A percentile compares a stretch with the other conserved stretches of the same genome.
phyloP scores from a whole-genome alignment of 2,113 vertebrate genomes.

The Zosterops hypoxanthus region DNA sequence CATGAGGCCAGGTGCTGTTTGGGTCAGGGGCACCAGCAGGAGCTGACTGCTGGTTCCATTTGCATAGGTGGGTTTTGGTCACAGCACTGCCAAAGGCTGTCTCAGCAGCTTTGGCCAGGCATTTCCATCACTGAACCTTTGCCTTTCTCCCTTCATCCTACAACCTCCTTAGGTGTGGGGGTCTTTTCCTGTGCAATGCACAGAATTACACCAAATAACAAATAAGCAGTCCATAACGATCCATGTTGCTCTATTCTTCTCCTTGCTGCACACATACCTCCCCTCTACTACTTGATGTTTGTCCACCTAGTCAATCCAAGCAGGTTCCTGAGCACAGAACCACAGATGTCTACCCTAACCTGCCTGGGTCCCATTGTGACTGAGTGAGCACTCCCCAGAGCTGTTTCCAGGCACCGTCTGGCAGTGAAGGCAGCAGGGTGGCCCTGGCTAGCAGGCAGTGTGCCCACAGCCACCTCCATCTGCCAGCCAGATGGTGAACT shows the following conservation, averaged over 20 bases:
- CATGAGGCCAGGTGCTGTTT: rapidly evolving
- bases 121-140: background rate
- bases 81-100: background rate
- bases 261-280: background rate
- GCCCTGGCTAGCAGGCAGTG: background rate
- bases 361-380: background rate
- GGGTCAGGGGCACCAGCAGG: rapidly evolving
- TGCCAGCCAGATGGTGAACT: background rate
- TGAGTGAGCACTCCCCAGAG: background rate
- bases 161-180: background rate
- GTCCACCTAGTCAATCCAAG: background rate
- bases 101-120: rapidly evolving
- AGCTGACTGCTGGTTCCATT: background rate
- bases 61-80: background rate
- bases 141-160: background rate
- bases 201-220: background rate
- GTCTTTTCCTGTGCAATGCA: background rate
- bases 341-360: background rate
- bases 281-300: background rate
- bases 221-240: background rate
- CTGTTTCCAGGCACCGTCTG: background rate
- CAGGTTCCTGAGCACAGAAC: background rate
- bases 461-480: background rate
- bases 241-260: background rate
- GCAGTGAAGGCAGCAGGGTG: background rate